phyloP scores from a whole-genome alignment of 2,797 vertebrate genomes.

The Leptatherina wallacei region DNA sequence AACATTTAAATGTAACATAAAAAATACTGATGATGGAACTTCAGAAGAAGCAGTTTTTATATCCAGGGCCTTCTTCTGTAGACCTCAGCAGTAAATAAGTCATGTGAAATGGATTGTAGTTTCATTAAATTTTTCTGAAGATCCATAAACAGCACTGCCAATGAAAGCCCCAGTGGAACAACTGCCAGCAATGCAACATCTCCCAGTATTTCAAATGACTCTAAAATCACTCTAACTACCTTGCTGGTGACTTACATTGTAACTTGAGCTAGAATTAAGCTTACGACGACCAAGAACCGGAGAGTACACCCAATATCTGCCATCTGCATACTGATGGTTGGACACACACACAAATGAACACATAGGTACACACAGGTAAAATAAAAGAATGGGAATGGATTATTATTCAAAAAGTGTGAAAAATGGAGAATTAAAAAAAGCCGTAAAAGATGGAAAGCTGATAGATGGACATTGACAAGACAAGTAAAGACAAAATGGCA shows the following conservation, averaged over 20 bases:
- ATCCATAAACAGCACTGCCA: slow-evolving; percentile 31
- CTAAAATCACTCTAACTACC: slow-evolving; percentile 16
- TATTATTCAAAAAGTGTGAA: not conserved
- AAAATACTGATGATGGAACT: slow-evolving; percentile 35
- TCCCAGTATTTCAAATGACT: slow-evolving; percentile 20
- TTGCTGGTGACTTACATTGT: slow-evolving; percentile 78
- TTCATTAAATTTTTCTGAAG: slow-evolving; percentile 36
- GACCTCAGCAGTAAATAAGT: slow-evolving; percentile 16
- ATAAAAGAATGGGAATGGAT: slow-evolving; percentile 13
- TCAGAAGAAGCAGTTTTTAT: slow-evolving; percentile 40
- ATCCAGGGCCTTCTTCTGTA: slow-evolving; percentile 15
- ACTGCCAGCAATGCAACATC: slow-evolving; percentile 15
- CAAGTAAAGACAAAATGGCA: slow-evolving; percentile 41
- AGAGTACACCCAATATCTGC: slow-evolving; percentile 97
- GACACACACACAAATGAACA: slow-evolving; percentile 48
- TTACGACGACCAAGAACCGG: slow-evolving; percentile 88
- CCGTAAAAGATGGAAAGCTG: slow-evolving; percentile 23
- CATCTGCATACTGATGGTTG: slow-evolving; percentile 90
- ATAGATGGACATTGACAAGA: slow-evolving; percentile 20
- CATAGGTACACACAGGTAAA: slow-evolving; percentile 9
- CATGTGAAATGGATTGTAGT: slow-evolving; percentile 2
- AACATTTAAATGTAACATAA: not conserved
- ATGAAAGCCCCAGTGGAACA: slow-evolving; percentile 2
- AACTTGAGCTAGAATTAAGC: slow-evolving; percentile 80
- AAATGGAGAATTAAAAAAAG: slow-evolving; percentile 18